Conservation (phyloP, 1,140 invertebrate species). For the Heliconius melpomene region DNA sequence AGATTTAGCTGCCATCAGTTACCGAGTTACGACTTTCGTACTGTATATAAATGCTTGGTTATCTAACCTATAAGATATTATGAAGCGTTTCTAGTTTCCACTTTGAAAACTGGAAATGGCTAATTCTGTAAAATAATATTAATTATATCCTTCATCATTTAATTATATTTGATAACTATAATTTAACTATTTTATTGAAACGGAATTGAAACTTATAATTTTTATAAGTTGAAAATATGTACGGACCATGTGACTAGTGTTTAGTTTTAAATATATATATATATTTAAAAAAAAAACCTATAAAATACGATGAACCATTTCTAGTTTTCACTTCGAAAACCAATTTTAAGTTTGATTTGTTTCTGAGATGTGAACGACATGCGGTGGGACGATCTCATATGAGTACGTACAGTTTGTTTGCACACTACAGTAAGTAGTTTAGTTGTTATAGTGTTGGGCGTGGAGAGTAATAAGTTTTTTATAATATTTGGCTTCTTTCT, state of each 20-base stretch:
- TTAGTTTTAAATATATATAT: no score
- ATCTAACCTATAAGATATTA: slow-evolving; percentile 56
- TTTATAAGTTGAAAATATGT: no score
- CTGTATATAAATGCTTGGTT: slow-evolving; percentile 50
- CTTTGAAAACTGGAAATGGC: no score
- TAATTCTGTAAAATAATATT: no score
- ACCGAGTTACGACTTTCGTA: slow-evolving; percentile 46
- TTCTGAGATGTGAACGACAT: slow-evolving; percentile 11
- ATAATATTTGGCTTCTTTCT: slow-evolving; percentile 2
- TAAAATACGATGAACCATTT: slow-evolving; percentile 31
- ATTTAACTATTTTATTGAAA: no score
- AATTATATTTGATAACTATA: no score
- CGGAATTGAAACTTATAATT: no score
- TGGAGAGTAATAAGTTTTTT: background rate
- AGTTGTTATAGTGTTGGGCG: background rate
- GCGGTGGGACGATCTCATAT: background rate
- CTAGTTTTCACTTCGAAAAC: slow-evolving; percentile 39
- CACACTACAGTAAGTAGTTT: background rate
- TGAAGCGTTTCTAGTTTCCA: slow-evolving; percentile 26
- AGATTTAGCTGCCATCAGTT: slow-evolving; percentile 74
- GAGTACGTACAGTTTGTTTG: slow-evolving; percentile 1
- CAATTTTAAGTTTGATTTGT: slow-evolving; percentile 29
- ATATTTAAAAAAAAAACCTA: background rate
- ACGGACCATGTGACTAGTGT: no score
- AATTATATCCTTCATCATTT: no score